These are phyloP conservation scores for Aegithalos caudatus DNA, from an alignment of 2,113 vertebrate genomes.

Conservation along the genomic window DNA sequence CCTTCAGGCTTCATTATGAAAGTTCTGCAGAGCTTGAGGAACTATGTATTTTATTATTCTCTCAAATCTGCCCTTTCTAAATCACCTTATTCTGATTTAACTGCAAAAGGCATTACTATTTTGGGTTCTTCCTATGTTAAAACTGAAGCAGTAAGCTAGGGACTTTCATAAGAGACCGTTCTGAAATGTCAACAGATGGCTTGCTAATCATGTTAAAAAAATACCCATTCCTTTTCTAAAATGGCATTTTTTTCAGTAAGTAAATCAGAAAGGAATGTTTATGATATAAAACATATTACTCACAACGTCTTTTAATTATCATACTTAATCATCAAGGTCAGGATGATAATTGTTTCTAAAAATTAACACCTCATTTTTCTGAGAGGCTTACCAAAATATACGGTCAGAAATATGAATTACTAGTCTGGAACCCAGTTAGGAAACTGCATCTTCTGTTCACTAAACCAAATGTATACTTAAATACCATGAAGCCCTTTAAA, in stretches of 20 bases:
- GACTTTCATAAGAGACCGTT: conserved; percentile 79
- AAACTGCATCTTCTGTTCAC: conserved; percentile 57
- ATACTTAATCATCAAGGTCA: conserved; percentile 82
- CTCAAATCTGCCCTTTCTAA: conserved; percentile 72
- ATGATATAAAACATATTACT: conserved; percentile 82
- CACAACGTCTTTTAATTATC: conserved; percentile 77
- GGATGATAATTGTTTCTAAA: conserved; percentile 80
- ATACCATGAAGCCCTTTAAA: conserved; percentile 64
- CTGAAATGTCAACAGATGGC: conserved; percentile 84
- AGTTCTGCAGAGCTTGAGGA: conserved; percentile 39
- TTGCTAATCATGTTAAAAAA: conserved; percentile 84
- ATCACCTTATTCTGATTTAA: conserved; percentile 78
- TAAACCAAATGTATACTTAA: conserved; percentile 63
- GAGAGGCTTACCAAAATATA: conserved; percentile 61
- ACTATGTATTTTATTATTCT: conserved; percentile 63
- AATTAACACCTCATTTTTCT: conserved; percentile 72
- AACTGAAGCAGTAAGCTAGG: conserved; percentile 77
- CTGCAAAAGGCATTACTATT: conserved; percentile 82
- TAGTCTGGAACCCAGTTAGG: conserved; percentile 33
- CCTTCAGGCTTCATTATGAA: conserved; percentile 45
- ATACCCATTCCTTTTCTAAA: conserved; percentile 78
- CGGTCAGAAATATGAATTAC: conserved; percentile 53
- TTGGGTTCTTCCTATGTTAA: conserved; percentile 78
- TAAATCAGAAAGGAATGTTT: conserved; percentile 78
- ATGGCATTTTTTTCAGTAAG: conserved; percentile 74